Evolutionary conservation across 1,140 invertebrate species (phyloP), one percentile per base, ranked within the genome.

Genomic region (Nylanderia fulva): DNA sequence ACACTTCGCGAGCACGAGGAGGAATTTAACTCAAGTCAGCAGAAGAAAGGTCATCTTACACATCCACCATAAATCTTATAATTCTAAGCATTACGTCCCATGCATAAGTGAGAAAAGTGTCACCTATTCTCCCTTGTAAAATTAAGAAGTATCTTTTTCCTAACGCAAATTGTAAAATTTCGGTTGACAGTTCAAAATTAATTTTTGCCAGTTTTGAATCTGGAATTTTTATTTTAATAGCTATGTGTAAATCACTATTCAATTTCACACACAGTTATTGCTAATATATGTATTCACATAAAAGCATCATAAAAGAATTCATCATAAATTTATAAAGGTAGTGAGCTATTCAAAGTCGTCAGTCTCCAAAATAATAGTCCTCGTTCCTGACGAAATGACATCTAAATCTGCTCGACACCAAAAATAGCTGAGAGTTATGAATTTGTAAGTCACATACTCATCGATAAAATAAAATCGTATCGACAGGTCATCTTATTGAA

Each of bases 401-500:
- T 29, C 21, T 52, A 64, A 48, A 71, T 86, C 48, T 48, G 42
- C 11, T 27, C 6, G 7, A 24, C 0, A 13, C 24, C 48, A 39
- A 58, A 56, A 85, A 27, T 71, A 77, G 69, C 64, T 48, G 11
- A 18, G 24, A 6, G 39, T 15, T 24, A 29, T 2, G 13, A 39
- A 15, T n/a, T 52, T 68, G 48, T 24, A n/a, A 61, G 36, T 36
- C 27, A 33, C 2, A 21, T 45, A 21, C 4, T 77, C 82, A 71
- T 60, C 33, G 29, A 87, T 45, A 80, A 72, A n/a, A 85, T 79
- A 61, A 85, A 85, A 24, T 36, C 21, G 4, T 29, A n/a, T 63
- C 13, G 7, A 56, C 27, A 60, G 2, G 3, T 75, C 15, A 29
- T 2, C 7, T 36, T 29, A 27, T 13, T 13, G 29, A 60, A 21